Evolutionary conservation across 1,140 invertebrate genomes (phyloP).

Genomic region (Procambarus clarkii): DNA sequence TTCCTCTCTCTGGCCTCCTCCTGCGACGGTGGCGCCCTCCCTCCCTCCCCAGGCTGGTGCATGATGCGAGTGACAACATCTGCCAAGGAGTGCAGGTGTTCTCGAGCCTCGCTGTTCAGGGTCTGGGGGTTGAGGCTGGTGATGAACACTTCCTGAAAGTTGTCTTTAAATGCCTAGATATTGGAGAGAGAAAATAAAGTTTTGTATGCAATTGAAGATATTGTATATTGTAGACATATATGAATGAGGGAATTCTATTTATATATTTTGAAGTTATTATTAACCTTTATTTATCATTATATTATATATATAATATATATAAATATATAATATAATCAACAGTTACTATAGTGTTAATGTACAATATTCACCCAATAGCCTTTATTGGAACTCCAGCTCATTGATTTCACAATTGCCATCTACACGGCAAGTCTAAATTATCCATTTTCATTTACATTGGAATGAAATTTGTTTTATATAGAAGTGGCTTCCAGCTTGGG

Average conservation of each 20-base stretch:
- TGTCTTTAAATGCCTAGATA: slow-evolving; percentile 25
- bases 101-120: slow-evolving; percentile 82
- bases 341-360: no score
- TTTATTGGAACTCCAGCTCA: no score
- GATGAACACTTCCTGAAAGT: slow-evolving; percentile 44
- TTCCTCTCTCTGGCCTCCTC: slow-evolving; percentile 73
- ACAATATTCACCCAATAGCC: no score
- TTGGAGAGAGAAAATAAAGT: background rate
- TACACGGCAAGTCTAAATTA: no score
- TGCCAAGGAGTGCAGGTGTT: slow-evolving; percentile 15
- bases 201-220: no score
- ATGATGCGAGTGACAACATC: slow-evolving; percentile 18
- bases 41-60: slow-evolving; percentile 9
- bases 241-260: background rate
- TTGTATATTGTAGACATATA: background rate
- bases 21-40: background rate
- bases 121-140: slow-evolving; percentile 90
- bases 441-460: no score
- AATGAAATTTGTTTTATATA: no score
- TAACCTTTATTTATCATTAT: background rate
- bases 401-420: no score
- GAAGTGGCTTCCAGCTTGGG: no score
- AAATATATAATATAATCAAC: no score
- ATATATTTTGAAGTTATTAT: no score
- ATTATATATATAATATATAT: background rate